These are phyloP conservation scores for Macaca nemestrina DNA, from an alignment of 2,113 vertebrate genomes.

Conservation along the genomic window DNA sequence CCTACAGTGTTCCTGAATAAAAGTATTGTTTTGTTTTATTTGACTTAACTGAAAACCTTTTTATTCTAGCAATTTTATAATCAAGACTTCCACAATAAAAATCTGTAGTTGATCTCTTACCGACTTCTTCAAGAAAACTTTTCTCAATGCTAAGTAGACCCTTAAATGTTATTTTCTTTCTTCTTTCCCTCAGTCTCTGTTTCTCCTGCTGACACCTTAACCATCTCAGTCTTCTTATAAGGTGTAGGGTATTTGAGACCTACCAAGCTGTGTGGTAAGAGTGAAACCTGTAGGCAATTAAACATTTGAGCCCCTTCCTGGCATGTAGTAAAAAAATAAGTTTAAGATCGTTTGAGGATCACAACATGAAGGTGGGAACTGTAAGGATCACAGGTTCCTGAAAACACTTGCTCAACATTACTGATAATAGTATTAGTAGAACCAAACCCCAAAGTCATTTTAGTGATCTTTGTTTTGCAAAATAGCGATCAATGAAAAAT, in stretches of 20 bases:
- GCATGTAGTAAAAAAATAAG: neutral
- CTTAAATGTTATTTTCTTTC: neutral
- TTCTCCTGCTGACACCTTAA: neutral
- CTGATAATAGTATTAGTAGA: neutral
- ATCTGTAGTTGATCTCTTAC: neutral
- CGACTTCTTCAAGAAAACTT: neutral
- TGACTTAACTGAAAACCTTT: neutral
- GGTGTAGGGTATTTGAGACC: neutral
- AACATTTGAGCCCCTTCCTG: neutral
- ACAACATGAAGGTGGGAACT: neutral
- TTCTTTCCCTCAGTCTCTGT: neutral
- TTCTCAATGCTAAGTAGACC: neutral
- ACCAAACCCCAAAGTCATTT: neutral
- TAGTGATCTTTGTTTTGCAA: neutral
- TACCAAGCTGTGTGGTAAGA: neutral
- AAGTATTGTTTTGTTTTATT: neutral
- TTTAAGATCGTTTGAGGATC: neutral
- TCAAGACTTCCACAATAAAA: neutral
- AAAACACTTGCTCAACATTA: neutral
- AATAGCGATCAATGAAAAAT: neutral
- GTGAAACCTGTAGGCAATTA: neutral
- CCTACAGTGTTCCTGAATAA: neutral
- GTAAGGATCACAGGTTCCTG: neutral
- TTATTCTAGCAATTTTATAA: neutral
- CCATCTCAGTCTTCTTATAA: neutral